These are phyloP conservation scores for Xiphophorus birchmanni DNA, from an alignment of 2,797 vertebrate species.

Conservation along the genomic window DNA sequence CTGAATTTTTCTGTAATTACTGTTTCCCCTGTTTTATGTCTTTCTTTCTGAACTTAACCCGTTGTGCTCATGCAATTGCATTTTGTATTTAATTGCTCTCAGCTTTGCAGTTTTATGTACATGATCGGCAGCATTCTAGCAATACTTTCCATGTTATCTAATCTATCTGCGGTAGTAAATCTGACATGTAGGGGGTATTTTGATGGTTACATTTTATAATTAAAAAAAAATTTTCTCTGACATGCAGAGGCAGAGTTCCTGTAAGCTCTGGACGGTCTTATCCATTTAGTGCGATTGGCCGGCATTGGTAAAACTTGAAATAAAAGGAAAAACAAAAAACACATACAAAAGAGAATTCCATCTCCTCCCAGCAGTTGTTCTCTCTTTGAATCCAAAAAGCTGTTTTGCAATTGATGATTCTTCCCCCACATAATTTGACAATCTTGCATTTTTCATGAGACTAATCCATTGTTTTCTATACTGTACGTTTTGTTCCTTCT, in stretches of 20 bases:
- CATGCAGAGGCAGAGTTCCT: slow-evolving; percentile 49
- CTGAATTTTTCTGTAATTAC: slow-evolving; percentile 17
- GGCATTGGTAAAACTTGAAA: slow-evolving; percentile 36
- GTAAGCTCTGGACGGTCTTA: slow-evolving; percentile 50
- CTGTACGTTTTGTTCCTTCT: slow-evolving; percentile 67
- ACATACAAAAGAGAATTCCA: slow-evolving; percentile 32
- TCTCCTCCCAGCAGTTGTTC: slow-evolving; percentile 41
- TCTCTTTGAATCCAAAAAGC: slow-evolving; percentile 54
- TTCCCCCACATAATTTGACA: slow-evolving; percentile 69
- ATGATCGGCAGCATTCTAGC: slow-evolving; percentile 20
- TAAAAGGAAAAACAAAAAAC: slow-evolving; percentile 36
- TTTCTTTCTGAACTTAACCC: not conserved
- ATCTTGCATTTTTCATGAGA: slow-evolving; percentile 75
- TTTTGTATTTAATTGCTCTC: slow-evolving; percentile 3
- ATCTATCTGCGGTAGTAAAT: slow-evolving; percentile 64
- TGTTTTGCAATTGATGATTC: slow-evolving; percentile 71
- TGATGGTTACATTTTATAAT: not conserved
- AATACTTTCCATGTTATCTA: slow-evolving; percentile 31
- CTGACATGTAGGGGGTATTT: slow-evolving; percentile 69
- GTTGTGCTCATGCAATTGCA: slow-evolving; percentile 3
- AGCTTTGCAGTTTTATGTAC: slow-evolving; percentile 1
- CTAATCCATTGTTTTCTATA: slow-evolving; percentile 62
- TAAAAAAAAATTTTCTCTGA: slow-evolving; percentile 49
- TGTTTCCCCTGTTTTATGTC: slow-evolving; percentile 21
- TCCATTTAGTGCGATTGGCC: slow-evolving; percentile 49